Conservation (phyloP, 2,888 invertebrate species). For the Salticus scenicus region DNA sequence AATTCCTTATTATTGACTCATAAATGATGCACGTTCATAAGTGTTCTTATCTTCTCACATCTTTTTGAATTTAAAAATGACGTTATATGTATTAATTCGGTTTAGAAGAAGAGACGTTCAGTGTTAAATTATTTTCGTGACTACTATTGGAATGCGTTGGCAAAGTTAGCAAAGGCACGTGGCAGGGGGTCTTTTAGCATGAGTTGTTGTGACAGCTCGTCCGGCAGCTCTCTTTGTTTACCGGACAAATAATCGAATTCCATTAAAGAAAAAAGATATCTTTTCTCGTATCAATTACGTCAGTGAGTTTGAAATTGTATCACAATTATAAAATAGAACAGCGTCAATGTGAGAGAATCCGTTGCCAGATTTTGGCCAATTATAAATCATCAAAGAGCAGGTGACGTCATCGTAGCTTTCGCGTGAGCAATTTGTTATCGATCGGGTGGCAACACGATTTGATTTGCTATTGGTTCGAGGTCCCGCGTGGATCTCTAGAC, state of each 20-base stretch:
- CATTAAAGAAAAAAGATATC: neutral
- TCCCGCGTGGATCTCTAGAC: constrained; percentile 51
- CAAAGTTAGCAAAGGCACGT: neutral
- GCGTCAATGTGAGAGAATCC: constrained; percentile 58
- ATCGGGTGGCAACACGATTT: constrained; percentile 68
- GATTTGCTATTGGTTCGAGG: constrained; percentile 70
- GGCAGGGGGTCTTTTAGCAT: neutral
- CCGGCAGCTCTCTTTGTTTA: neutral
- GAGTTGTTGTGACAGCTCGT: neutral
- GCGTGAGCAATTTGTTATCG: constrained; percentile 70
- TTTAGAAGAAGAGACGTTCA: neutral
- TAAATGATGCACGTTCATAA: too few species aligned
- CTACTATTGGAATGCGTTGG: neutral
- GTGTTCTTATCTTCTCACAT: too few species aligned
- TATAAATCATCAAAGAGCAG: constrained; percentile 70
- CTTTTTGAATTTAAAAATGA: neutral
- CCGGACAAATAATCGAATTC: neutral
- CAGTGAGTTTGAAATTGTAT: constrained; percentile 19
- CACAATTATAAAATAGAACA: constrained; percentile 62
- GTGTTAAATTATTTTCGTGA: neutral
- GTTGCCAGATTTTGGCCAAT: constrained; percentile 70
- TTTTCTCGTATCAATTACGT: constrained; percentile 4
- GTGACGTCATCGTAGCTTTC: constrained; percentile 70
- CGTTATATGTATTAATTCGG: neutral
- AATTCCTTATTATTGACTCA: too few species aligned